Percentiles rank a stretch among this genome's conserved stretches.
phyloP scores from a whole-genome alignment of 2,797 vertebrate species.

The Poecilia wingei region DNA sequence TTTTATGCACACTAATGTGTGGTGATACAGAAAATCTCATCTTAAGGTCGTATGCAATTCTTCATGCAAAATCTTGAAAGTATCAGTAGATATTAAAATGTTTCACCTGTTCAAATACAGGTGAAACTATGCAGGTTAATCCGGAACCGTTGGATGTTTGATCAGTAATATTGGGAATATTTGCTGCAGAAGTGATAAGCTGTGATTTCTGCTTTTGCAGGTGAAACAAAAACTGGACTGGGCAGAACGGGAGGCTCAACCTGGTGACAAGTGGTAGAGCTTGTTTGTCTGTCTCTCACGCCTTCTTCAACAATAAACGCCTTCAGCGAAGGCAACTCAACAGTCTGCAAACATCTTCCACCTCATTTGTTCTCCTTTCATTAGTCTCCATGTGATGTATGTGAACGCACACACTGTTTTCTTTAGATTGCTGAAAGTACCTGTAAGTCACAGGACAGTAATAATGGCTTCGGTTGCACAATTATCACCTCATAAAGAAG shows the following conservation, averaged over 20 bases:
- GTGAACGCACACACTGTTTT: conserved; percentile 23
- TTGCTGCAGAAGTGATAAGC: not conserved
- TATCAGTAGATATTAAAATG: not conserved
- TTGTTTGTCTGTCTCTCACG: conserved; percentile 59
- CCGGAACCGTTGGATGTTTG: not conserved
- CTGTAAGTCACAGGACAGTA: conserved; percentile 10
- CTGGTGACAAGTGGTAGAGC: conserved; percentile 64
- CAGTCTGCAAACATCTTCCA: conserved; percentile 12
- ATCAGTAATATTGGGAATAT: conserved; percentile 1
- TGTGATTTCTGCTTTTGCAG: conserved; percentile 41
- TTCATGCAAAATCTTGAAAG: not conserved
- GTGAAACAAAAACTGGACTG: conserved; percentile 51
- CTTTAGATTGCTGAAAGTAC: conserved; percentile 14
- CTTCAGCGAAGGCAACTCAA: conserved; percentile 54
- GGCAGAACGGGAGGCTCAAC: conserved; percentile 52
- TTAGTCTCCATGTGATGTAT: conserved; percentile 10
- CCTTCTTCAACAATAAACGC: conserved; percentile 59
- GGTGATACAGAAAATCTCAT: not conserved
- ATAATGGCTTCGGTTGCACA: not conserved
- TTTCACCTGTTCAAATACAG: not conserved
- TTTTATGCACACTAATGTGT: not conserved
- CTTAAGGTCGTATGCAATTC: not conserved
- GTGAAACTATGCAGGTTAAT: not conserved
- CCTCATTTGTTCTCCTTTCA: not conserved
- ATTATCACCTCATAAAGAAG: not conserved